Evolutionary conservation across 1,140 invertebrate genomes (phyloP).

Genomic region (Caenorhabditis briggsae): DNA sequence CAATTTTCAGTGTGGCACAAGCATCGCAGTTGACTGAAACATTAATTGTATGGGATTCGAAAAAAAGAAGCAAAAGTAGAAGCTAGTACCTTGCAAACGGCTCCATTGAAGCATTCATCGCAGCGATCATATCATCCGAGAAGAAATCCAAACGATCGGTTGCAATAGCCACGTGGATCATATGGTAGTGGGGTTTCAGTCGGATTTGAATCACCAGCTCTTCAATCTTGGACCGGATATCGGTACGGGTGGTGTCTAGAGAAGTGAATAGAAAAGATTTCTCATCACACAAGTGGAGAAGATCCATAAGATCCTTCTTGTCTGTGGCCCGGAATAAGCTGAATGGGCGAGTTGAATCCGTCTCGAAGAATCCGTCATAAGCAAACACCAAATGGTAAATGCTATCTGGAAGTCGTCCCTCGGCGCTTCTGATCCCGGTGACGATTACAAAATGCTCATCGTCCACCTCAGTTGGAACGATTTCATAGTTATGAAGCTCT

Average conservation of each 20-base stretch:
- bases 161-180: conserved; percentile 67
- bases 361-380: neutral
- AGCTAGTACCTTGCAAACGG: conserved; percentile 1
- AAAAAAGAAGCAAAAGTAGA: neutral
- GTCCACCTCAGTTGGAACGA: conserved; percentile 4
- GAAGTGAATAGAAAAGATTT: conserved; percentile 36
- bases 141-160: conserved; percentile 66
- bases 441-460: conserved; percentile 33
- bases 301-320: conserved; percentile 47
- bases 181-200: conserved; percentile 65
- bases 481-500: neutral
- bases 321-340: conserved; percentile 3
- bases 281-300: conserved; percentile 46
- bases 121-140: conserved; percentile 59
- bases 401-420: neutral
- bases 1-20: conserved; percentile 72
- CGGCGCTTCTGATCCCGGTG: neutral
- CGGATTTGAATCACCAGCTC: conserved; percentile 63
- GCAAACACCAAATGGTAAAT: conserved; percentile 1
- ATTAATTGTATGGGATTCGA: neutral
- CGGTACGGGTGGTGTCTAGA: neutral
- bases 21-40: conserved; percentile 68
- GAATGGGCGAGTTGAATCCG: neutral
- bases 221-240: conserved; percentile 56
- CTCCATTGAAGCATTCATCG: conserved; percentile 55